Percentiles rank a stretch among this genome's conserved stretches.
These are phyloP conservation scores for Eremophila alpestris DNA, from an alignment of 2,797 vertebrate species.

Conservation along the genomic window DNA sequence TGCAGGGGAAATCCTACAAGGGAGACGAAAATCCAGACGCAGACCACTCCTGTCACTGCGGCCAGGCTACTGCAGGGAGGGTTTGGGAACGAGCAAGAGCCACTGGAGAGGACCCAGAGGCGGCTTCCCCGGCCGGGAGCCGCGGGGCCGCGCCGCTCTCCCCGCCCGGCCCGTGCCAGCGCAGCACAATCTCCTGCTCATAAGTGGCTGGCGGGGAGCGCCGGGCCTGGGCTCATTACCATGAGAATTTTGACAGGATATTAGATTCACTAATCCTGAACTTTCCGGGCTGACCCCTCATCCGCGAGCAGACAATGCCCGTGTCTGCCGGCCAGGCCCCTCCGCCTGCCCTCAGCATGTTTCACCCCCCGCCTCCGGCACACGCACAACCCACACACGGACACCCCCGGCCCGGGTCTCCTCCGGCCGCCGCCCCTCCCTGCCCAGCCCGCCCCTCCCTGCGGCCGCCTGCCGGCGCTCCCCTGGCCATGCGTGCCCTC, in stretches of 20 bases:
- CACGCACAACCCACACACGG: neutral
- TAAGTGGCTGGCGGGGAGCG: neutral
- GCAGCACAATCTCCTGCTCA: slow-evolving; percentile 7
- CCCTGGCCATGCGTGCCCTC: neutral
- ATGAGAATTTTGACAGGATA: slow-evolving; percentile 79
- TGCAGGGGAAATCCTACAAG: neutral
- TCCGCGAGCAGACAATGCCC: slow-evolving; percentile 44
- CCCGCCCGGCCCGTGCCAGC: neutral
- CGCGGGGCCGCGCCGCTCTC: neutral
- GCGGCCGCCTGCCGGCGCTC: neutral
- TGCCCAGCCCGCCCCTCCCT: neutral
- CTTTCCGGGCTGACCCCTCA: slow-evolving; percentile 72
- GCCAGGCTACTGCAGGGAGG: neutral
- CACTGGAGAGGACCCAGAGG: neutral
- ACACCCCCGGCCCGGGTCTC: neutral
- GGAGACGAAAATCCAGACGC: neutral
- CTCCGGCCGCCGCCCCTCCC: neutral
- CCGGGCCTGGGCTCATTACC: slow-evolving; percentile 69
- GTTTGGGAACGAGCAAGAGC: neutral
- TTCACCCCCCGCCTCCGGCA: neutral
- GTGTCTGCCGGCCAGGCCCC: neutral
- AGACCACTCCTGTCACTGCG: neutral
- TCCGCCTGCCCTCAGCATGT: neutral
- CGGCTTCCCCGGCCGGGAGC: neutral
- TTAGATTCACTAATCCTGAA: slow-evolving; percentile 80